Conservation (phyloP, 2,888 invertebrate species). For the Lordiphosa fenestrarum region DNA sequence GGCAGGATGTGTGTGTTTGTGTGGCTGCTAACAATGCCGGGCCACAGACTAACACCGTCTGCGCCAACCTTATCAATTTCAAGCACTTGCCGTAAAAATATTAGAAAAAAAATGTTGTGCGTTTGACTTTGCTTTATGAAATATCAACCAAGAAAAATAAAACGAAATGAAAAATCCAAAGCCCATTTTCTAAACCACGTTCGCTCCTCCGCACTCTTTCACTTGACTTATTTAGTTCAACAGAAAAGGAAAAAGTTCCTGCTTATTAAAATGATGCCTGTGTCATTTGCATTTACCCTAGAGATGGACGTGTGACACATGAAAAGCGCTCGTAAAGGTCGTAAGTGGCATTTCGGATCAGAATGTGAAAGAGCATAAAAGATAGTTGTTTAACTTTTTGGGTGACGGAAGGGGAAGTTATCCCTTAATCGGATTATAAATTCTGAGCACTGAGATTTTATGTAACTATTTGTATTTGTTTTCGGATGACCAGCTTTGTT, state of each 20-base stretch:
- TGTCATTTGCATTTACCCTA: slow-evolving; percentile 51
- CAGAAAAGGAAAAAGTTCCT: slow-evolving; percentile 30
- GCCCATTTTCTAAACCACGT: slow-evolving; percentile 18
- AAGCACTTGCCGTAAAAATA: slow-evolving; percentile 58
- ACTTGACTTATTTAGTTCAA: slow-evolving; percentile 66
- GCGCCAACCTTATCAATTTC: slow-evolving; percentile 64
- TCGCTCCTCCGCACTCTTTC: slow-evolving; percentile 27
- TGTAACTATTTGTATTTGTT: too few species aligned
- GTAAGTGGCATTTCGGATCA: too few species aligned
- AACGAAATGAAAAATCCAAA: slow-evolving; percentile 8
- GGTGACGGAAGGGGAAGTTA: too few species aligned
- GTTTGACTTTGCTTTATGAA: slow-evolving; percentile 39
- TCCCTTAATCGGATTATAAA: too few species aligned
- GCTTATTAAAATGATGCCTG: slow-evolving; percentile 64
- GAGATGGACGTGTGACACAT: too few species aligned
- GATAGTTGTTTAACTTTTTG: too few species aligned
- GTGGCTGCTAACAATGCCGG: slow-evolving; percentile 31
- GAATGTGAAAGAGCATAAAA: too few species aligned
- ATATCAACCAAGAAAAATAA: slow-evolving; percentile 4
- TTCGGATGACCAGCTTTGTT: too few species aligned
- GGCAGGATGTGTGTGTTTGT: not conserved
- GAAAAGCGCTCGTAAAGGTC: too few species aligned
- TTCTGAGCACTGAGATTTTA: too few species aligned
- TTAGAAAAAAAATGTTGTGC: slow-evolving; percentile 46
- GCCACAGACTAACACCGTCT: slow-evolving; percentile 12